A percentile compares a stretch with the other conserved stretches of the same genome.
These are phyloP conservation scores for Phrynosoma blainvillii DNA, from an alignment of 2,113 vertebrate genomes.

Conservation along the genomic window DNA sequence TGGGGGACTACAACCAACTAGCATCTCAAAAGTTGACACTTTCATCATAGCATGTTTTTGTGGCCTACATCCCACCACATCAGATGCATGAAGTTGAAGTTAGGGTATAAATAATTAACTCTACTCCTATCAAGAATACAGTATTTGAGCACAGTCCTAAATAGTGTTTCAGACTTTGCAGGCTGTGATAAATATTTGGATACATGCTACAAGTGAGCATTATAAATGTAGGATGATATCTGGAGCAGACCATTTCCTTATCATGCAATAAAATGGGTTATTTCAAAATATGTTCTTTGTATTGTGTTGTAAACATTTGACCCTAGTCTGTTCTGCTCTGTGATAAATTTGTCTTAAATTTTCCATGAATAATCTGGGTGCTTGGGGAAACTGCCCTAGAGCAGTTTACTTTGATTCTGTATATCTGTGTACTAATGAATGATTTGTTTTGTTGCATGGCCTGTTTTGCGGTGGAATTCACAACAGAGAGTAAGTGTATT, in stretches of 20 bases:
- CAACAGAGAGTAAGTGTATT: slow-evolving; percentile 97
- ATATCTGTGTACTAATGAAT: slow-evolving; percentile 73
- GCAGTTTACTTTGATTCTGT: slow-evolving; percentile 64
- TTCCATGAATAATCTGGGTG: slow-evolving; percentile 46
- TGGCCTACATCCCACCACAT: not conserved
- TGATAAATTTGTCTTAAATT: slow-evolving; percentile 34
- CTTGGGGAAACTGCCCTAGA: slow-evolving; percentile 66
- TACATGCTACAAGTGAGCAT: not conserved
- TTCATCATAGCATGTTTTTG: not conserved
- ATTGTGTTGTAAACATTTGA: not conserved
- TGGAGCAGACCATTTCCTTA: not conserved
- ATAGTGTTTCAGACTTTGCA: not conserved
- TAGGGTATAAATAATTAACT: slow-evolving; percentile 1
- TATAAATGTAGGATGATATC: not conserved
- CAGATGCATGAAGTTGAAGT: not conserved
- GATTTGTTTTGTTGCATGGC: slow-evolving; percentile 92
- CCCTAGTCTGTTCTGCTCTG: not conserved
- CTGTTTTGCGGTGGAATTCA: slow-evolving; percentile 95
- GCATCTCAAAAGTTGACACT: not conserved
- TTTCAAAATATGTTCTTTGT: not conserved
- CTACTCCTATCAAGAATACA: not conserved
- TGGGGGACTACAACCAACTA: not conserved
- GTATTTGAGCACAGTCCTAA: not conserved
- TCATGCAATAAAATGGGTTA: not conserved
- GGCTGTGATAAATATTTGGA: not conserved